A percentile compares a stretch with the other conserved stretches of the same genome.
Evolutionary conservation across 2,113 vertebrate genomes (phyloP).

Genomic region (Calidris pygmaea): DNA sequence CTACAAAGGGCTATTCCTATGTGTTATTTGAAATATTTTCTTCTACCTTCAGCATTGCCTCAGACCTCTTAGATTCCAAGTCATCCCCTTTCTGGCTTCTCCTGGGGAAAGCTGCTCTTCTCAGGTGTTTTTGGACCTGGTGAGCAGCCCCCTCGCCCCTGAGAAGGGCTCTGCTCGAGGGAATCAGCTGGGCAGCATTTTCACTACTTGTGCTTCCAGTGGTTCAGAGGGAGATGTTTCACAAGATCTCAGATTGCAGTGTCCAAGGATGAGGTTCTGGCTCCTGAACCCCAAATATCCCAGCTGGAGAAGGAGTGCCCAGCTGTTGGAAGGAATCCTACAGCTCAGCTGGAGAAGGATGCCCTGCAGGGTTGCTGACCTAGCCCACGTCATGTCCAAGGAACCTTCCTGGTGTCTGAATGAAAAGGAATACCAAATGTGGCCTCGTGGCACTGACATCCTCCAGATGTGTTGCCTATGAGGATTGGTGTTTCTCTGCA

Average conservation of each 20-base stretch:
- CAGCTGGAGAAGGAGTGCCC: neutral
- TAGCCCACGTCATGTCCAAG: neutral
- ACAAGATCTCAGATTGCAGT: neutral
- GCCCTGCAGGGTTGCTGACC: neutral
- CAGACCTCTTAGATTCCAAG: neutral
- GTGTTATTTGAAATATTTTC: neutral
- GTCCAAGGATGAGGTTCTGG: neutral
- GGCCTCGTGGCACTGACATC: neutral
- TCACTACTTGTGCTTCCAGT: neutral
- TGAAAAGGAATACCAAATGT: neutral
- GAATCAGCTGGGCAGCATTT: neutral
- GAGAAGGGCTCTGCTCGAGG: neutral
- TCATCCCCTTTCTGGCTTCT: neutral
- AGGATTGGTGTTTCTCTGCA: neutral
- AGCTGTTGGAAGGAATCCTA: no score
- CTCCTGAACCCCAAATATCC: fast-evolving
- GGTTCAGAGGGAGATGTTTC: neutral
- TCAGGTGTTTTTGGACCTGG: neutral
- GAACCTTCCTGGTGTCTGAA: neutral
- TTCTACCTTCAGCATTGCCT: neutral
- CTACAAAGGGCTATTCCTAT: neutral
- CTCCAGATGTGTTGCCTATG: neutral
- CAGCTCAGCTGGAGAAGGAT: neutral
- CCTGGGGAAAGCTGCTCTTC: neutral
- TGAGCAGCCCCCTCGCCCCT: neutral